These are phyloP conservation scores for Papilio aristodemus DNA, from an alignment of 1,140 invertebrate species.

Conservation along the genomic window DNA sequence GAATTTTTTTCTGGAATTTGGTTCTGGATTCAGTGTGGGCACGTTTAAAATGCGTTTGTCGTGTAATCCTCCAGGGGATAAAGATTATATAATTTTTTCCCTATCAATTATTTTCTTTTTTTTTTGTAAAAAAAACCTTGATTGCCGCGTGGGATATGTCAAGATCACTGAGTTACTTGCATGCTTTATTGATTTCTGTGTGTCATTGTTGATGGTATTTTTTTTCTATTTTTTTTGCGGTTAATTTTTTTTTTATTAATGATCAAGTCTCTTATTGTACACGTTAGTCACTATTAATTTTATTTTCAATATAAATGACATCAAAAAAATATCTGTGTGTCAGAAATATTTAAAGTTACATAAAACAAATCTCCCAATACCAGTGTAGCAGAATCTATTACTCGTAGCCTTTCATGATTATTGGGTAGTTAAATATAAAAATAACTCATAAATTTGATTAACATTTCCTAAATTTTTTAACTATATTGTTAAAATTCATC, in stretches of 20 bases:
- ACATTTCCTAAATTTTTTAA: not conserved
- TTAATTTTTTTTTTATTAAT: not conserved
- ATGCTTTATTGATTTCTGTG: constrained; percentile 63
- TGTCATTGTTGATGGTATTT: constrained; percentile 48
- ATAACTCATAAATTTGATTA: too few species aligned
- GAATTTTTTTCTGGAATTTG: constrained; percentile 40
- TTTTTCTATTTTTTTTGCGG: constrained; percentile 19
- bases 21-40: constrained; percentile 67
- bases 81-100: constrained; percentile 64
- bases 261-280: too few species aligned
- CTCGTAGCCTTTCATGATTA: too few species aligned
- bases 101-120: constrained; percentile 61
- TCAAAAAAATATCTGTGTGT: too few species aligned
- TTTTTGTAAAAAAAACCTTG: constrained; percentile 12
- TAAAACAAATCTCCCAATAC: too few species aligned
- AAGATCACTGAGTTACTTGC: constrained; percentile 44
- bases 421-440: too few species aligned
- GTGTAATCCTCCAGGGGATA: constrained; percentile 75
- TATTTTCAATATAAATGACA: too few species aligned
- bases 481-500: not conserved
- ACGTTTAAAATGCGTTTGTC: constrained; percentile 73
- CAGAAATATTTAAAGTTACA: too few species aligned
- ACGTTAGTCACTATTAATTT: not conserved
- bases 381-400: too few species aligned
- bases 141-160: constrained; percentile 64